phyloP scores from a whole-genome alignment of 2,113 vertebrate species.

The Entelurus aequoreus region DNA sequence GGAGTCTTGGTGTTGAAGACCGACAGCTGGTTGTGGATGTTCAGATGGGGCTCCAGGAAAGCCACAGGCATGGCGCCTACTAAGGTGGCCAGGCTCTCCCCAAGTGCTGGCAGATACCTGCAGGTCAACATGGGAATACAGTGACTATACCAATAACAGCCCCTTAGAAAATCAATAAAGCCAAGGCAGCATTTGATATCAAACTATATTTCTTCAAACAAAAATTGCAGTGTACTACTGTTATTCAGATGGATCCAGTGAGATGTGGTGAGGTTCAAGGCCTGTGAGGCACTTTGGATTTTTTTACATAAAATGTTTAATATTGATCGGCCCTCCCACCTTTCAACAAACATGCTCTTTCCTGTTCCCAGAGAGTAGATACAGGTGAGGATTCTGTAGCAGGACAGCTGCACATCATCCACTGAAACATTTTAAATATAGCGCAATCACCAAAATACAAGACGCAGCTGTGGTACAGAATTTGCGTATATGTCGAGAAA shows the following conservation, averaged over 20 bases:
- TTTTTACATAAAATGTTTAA: too few species aligned
- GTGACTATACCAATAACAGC: not conserved
- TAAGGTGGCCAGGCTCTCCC: conserved; percentile 88
- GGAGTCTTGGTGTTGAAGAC: conserved; percentile 96
- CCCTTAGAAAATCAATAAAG: not conserved
- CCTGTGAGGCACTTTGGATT: too few species aligned
- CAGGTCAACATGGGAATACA: conserved; percentile 12
- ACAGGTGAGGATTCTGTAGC: conserved; percentile 88
- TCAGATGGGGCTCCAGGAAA: conserved; percentile 89
- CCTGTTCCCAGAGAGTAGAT: conserved; percentile 89
- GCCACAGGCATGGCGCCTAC: conserved; percentile 94
- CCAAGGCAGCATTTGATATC: not conserved
- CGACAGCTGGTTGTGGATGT: conserved; percentile 85
- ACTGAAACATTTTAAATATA: conserved; percentile 69
- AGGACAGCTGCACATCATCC: conserved; percentile 92
- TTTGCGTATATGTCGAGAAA: not conserved
- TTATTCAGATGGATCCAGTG: not conserved
- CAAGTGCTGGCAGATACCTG: conserved; percentile 89
- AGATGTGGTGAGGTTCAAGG: too few species aligned
- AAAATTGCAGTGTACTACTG: not conserved
- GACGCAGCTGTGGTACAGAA: not conserved
- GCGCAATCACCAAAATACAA: not conserved
- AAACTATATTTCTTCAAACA: not conserved
- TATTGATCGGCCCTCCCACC: conserved; percentile 62
- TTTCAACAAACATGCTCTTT: conserved; percentile 94